Evolutionary conservation across 2,888 invertebrate species (phyloP), one percentile per base, ranked within the genome.

Genomic region (Pseudococcus viburni): DNA sequence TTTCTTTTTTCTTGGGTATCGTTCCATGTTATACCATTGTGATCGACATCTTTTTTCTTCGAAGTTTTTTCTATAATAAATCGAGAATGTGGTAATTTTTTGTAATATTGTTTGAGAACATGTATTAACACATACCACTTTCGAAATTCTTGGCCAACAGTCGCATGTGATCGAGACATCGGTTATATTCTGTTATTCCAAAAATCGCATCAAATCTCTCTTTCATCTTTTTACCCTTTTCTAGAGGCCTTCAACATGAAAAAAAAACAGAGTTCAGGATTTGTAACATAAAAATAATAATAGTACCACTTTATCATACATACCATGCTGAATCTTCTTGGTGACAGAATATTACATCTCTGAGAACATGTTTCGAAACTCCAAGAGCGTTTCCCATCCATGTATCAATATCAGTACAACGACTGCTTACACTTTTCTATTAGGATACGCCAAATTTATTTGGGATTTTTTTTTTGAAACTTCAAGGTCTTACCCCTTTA

Each of bases 121-220:
- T 51, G 4, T 51, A 11, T 51, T 0, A 51, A 15, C 5, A 55
- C 55, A 51, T 55, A 88, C 85, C 77, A 7, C 0, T 19, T 12
- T 73, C 80, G 8, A 55, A 33, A 22, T 85, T 42, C 33, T 95
- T 96, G n/a, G 94, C 93, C 89, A 94, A 92, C 90, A 95, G 95
- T 55, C 94, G 93, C 4, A 96, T 93, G 22, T 92, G 92, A 88
- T 98, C 97, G 90, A 98, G 94, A 89, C 97, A 97, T 91, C 96
- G 97, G 90, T 97, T 97, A 91, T 98, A 99, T 91, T 95, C 95
- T 0, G 96, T 95, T 0, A 98, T 96, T 91, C 98, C 98, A 93
- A 99, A 99, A 90, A 99, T 99, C 89, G 97, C 97, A 94, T 99
- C 99, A 93, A 99, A 99, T 90, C 96, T 96, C 90, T 96, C 96